Percentiles rank a stretch among this genome's conserved stretches.
These are phyloP conservation scores for Torymus texanus DNA, from an alignment of 2,888 invertebrate genomes.

Conservation along the genomic window DNA sequence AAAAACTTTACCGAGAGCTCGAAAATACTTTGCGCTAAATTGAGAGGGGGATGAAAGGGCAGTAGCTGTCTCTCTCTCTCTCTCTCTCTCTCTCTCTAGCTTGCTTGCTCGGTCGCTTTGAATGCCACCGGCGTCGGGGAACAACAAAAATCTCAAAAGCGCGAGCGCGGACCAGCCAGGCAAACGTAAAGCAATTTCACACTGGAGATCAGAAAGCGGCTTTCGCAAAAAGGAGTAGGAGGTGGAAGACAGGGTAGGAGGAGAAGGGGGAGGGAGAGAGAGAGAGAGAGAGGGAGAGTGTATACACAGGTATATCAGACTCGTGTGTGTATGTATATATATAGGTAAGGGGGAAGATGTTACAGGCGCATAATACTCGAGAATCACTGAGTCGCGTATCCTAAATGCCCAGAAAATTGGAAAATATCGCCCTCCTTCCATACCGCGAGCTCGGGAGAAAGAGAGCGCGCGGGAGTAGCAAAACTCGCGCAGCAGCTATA, in stretches of 20 bases:
- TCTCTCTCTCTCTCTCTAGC: too few species aligned
- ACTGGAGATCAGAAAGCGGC: constrained; percentile 60
- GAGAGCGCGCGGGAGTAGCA: constrained; percentile 13
- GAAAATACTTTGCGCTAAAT: constrained; percentile 3
- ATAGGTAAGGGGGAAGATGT: neutral
- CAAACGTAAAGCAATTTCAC: constrained; percentile 62
- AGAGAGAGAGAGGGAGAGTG: neutral
- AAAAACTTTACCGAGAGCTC: constrained; percentile 10
- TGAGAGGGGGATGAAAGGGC: constrained; percentile 2
- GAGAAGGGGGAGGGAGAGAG: neutral
- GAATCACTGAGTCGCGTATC: constrained; percentile 54
- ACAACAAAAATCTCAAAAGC: constrained; percentile 58
- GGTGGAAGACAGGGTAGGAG: neutral
- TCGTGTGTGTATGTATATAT: neutral
- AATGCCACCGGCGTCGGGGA: constrained; percentile 9
- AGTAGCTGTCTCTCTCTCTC: too few species aligned
- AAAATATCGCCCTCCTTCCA: constrained; percentile 49
- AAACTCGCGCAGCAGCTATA: constrained; percentile 17
- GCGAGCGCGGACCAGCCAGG: constrained; percentile 42
- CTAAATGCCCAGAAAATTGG: constrained; percentile 58
- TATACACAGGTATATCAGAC: neutral
- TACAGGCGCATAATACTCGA: constrained; percentile 42
- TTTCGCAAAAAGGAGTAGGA: constrained; percentile 26
- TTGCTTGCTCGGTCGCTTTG: constrained; percentile 3
- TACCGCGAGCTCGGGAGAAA: neutral